Evolutionary conservation across 2,888 invertebrate genomes (phyloP).

Genomic region (Ichneumon xanthorius): DNA sequence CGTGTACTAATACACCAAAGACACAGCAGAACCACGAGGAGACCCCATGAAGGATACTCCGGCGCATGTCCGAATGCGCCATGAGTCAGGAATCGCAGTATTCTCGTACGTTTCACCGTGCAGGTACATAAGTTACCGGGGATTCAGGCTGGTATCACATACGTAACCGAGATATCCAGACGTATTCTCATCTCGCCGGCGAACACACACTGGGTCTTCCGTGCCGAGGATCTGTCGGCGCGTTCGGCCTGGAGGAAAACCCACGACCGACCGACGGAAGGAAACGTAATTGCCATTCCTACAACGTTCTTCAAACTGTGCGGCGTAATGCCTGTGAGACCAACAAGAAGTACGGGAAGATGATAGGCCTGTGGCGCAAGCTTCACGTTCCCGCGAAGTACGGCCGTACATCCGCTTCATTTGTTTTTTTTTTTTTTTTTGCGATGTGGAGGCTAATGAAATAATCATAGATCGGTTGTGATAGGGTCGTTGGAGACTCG

Average conservation of each 20-base stretch:
- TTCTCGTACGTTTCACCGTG: conserved; percentile 12
- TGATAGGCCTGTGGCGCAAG: background rate
- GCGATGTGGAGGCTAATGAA: background rate
- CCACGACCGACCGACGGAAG: conserved; percentile 44
- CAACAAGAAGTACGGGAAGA: conserved; percentile 20
- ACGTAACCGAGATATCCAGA: conserved; percentile 51
- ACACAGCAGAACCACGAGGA: conserved; percentile 15
- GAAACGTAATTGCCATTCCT: conserved; percentile 56
- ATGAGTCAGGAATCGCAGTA: conserved; percentile 46
- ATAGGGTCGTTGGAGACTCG: too few species aligned
- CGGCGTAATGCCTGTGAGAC: conserved; percentile 28
- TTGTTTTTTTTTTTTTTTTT: background rate
- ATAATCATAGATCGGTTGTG: background rate
- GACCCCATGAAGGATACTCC: conserved; percentile 3
- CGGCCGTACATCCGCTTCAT: background rate
- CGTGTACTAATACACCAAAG: conserved; percentile 37
- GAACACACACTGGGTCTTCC: conserved; percentile 8
- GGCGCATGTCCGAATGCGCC: conserved; percentile 16
- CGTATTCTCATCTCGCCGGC: conserved; percentile 48
- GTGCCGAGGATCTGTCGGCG: conserved; percentile 25
- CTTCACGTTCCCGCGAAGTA: background rate
- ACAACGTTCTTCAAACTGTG: background rate
- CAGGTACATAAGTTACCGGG: conserved; percentile 38
- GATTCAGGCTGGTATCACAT: conserved; percentile 43
- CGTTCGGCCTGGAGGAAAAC: conserved; percentile 37